Evolutionary conservation across 1,140 invertebrate genomes (phyloP), one percentile per base, ranked within the genome.

Genomic region (Geopemphigus sp.): DNA sequence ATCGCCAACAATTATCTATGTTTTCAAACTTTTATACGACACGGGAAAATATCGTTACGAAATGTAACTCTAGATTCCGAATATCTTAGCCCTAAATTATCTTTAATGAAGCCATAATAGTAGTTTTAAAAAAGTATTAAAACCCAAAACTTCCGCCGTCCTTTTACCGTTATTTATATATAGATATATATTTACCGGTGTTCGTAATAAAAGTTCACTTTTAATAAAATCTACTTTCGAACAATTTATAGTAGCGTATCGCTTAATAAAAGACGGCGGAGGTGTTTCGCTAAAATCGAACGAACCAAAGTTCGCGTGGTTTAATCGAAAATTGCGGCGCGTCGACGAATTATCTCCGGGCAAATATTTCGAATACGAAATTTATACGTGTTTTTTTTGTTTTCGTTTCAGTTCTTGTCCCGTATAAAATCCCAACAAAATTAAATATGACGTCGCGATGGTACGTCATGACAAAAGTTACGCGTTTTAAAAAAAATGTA

Each of bases 81-180:
- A 59, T 26, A 59, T 59, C 12, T 12, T 14, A 59, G 22, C 22
- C 5, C 12, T 59, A 24, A 59, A 59, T 59, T 59, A 59, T 24
- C 22, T 59, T 59, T 24, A 59, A 59, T 59, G 56, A 59, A 59
- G 56, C 22, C n/a, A 59, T 26, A 59, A 39, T 39, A 59, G 56
- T 59, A 59, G 26, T 59, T 59, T 59, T 26, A 59, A 59, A 59
- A 6, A 59, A 24, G 56, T 59, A 24, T 59, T 24, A 26, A 24
- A 59, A 59, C 19, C 22, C 22, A 59, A 59, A 59, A 59, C n/a
- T 59, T 59, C 10, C 14, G 1, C 56, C 56, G 26, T 59, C 56
- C 4, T 57, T 57, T 54, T 11, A 22, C n/a, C 6, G 54, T 56
- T n/a, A 56, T 56, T n/a, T 56, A 56, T 56, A 59, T 26, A 26